A percentile compares a stretch with the other conserved stretches of the same genome.
Evolutionary conservation across 2,797 vertebrate genomes (phyloP).

Genomic region (Pseudomugil tenellus): DNA sequence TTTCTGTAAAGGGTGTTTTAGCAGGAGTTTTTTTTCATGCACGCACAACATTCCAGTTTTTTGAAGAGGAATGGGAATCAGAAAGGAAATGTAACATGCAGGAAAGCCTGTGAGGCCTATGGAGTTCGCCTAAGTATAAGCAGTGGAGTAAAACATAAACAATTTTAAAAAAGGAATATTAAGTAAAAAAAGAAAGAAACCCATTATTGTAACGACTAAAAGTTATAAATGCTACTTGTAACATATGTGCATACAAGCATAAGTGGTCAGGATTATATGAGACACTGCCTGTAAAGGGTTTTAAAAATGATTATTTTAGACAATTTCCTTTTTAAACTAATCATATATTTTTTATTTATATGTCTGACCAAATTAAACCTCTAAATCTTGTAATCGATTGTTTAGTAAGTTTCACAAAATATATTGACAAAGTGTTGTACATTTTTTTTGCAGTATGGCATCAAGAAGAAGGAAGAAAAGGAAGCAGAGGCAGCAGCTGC

Average conservation of each 20-base stretch:
- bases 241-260: not conserved
- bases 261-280: not conserved
- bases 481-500: conserved; percentile 96
- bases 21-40: too few species aligned
- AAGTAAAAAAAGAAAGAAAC: too few species aligned
- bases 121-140: too few species aligned
- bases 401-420: not conserved
- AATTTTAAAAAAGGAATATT: too few species aligned
- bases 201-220: too few species aligned
- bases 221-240: too few species aligned
- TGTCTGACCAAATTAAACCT: not conserved
- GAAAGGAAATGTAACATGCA: too few species aligned
- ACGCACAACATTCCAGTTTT: too few species aligned
- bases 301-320: not conserved
- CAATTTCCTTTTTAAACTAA: not conserved
- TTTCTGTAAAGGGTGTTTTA: too few species aligned
- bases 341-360: not conserved
- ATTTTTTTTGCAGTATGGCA: conserved; percentile 73
- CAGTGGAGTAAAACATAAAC: too few species aligned
- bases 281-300: not conserved
- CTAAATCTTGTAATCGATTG: not conserved
- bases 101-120: too few species aligned
- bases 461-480: conserved; percentile 92
- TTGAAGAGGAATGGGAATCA: too few species aligned
- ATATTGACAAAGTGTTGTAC: not conserved